Base-by-base conservation (phyloP, 2,113 vertebrate species). In the Spilogale gracilis region DNA sequence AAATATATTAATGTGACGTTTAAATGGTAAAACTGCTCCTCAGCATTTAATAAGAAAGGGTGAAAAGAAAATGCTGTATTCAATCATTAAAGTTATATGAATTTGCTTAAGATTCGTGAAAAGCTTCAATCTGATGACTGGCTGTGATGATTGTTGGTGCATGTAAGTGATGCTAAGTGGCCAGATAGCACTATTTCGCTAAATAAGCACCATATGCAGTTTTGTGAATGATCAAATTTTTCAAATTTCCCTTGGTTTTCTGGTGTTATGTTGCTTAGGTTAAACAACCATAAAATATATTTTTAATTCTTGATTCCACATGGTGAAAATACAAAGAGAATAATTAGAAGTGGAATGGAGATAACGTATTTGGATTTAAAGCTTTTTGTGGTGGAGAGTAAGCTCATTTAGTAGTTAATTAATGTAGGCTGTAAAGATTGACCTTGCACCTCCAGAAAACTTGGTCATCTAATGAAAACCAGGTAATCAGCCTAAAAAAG, bases 201-300 rank as follows among this genome's bases (percentile, higher is more conserved):
- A 79, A 97, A 96, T 81, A 89, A 97, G 74, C 18, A 52, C 43
- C 9, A n/a, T 54, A 9, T 69, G 4, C 10, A 80, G 43, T 84
- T 94, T 93, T 83, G 11, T 79, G 12, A 96, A 84, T 2, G 6
- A 95, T 32, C 61, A 4, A 52, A 69, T 56, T 45, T 89, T 98
- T 96, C 88, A 84, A 43, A 78, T 93, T 97, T 96, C n/a, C 89
- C 52, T 97, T 94, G 85, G 61, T 93, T 95, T 73, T 78, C 69
- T 79, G 3, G 48, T 89, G 73, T 98, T 93, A 30, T 50, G 14
- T 74, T 91, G 71, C 38, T 97, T 69, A 91, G 25, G 67, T 83
- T 91, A 97, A 89, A 43, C 56, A 60, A 78, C n/a, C 23, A 45
- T 38, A 78, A 56, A 60, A 79, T 56, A 20, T 71, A 81, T 87